Percentiles rank a stretch among this genome's conserved stretches.
phyloP scores from a whole-genome alignment of 64 coral and sea anemone species.

The Montipora cactus region DNA sequence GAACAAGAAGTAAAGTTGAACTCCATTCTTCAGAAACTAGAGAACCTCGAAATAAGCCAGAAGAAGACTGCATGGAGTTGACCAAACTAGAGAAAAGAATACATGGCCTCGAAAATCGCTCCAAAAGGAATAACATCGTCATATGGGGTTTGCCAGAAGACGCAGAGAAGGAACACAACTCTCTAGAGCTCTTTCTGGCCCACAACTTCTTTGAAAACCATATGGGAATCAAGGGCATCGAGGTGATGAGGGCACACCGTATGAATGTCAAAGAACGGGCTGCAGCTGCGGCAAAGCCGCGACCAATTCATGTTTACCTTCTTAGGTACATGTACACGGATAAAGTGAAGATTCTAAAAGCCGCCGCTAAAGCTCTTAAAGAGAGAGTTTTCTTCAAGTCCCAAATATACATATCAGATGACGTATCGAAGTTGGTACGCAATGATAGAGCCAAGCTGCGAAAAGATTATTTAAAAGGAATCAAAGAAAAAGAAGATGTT shows the following conservation, averaged over 20 bases:
- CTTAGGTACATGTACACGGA: neutral
- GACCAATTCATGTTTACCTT: neutral
- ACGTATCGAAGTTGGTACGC: neutral
- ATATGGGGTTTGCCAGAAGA: no score
- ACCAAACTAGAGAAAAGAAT: conserved; percentile 5
- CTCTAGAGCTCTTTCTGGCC: no score
- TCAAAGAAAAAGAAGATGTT: neutral
- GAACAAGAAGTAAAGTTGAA: conserved; percentile 7
- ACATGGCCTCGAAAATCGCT: neutral
- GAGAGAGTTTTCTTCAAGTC: neutral
- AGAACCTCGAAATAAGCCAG: conserved; percentile 2
- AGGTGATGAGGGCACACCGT: no score
- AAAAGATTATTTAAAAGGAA: neutral
- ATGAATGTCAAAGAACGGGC: no score
- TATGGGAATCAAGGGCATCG: no score
- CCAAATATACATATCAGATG: conserved; percentile 7
- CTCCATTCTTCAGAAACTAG: conserved; percentile 17
- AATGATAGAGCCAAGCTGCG: neutral
- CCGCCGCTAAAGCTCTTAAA: neutral
- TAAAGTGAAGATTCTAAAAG: neutral
- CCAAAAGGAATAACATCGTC: no score
- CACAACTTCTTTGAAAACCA: no score
- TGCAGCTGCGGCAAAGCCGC: neutral
- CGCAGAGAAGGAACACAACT: no score
- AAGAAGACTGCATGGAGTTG: conserved; percentile 12